Conservation (phyloP, 2,888 invertebrate genomes). For the Ellobium chinense region DNA sequence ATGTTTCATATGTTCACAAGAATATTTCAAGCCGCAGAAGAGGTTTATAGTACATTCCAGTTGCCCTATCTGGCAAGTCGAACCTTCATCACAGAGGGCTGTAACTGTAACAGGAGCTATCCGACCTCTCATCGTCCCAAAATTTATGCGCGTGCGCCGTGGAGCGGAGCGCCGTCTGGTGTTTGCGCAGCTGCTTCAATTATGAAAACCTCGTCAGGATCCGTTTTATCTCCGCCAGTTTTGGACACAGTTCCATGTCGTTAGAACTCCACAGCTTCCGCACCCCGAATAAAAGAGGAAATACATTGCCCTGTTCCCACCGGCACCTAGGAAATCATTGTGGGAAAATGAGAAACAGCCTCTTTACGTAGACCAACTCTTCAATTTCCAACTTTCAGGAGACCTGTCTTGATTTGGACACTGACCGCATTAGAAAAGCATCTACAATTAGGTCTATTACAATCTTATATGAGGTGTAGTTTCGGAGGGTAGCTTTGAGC, state of each 20-base stretch:
- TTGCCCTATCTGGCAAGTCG: background rate
- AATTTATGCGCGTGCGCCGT: conserved; percentile 20
- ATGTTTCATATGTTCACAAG: too few species aligned
- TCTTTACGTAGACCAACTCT: too few species aligned
- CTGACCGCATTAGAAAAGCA: too few species aligned
- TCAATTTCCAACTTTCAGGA: too few species aligned
- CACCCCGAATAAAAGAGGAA: background rate
- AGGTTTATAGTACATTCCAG: too few species aligned
- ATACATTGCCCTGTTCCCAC: background rate
- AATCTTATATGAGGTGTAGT: too few species aligned
- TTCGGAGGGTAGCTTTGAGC: too few species aligned
- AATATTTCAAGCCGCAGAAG: too few species aligned
- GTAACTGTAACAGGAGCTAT: background rate
- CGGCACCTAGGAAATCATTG: too few species aligned
- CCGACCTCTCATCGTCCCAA: background rate
- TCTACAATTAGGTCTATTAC: too few species aligned
- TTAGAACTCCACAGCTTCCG: background rate
- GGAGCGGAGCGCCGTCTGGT: conserved; percentile 16
- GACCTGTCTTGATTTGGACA: too few species aligned
- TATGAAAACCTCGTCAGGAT: conserved; percentile 33
- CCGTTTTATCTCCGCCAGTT: conserved; percentile 12
- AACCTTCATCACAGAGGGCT: background rate
- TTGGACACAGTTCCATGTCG: background rate
- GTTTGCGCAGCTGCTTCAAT: conserved; percentile 35
- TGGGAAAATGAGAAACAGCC: too few species aligned